A percentile compares a stretch with the other conserved stretches of the same genome.
phyloP scores from a whole-genome alignment of 2,797 vertebrate genomes.

The Enteromius paludinosus region DNA sequence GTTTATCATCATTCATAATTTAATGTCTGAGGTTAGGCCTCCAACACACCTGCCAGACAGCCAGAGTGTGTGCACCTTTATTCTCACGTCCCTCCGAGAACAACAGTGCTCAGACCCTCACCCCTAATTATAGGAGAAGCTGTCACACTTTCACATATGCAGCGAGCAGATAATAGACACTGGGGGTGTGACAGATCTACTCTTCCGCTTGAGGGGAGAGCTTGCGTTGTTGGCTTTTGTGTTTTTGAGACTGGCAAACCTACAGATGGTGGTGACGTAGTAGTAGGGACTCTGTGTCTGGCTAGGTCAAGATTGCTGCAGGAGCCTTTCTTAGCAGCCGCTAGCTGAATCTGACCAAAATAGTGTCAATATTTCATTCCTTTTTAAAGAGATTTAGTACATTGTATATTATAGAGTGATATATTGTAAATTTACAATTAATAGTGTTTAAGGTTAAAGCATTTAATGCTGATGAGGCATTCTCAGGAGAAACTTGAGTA shows the following conservation, averaged over 20 bases:
- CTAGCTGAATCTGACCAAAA: neutral
- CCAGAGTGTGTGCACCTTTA: conserved; percentile 54
- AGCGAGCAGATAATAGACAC: conserved; percentile 60
- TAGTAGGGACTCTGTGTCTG: conserved; percentile 36
- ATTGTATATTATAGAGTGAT: neutral
- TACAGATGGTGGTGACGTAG: conserved; percentile 63
- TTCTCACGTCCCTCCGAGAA: conserved; percentile 47
- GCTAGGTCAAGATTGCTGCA: conserved; percentile 42
- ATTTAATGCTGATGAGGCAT: neutral
- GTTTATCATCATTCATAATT: conserved; percentile 60
- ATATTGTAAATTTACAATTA: neutral
- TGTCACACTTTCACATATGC: conserved; percentile 58
- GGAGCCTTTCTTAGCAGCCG: neutral
- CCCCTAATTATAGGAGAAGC: conserved; percentile 62
- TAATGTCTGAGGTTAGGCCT: conserved; percentile 50
- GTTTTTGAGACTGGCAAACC: conserved; percentile 54
- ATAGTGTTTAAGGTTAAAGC: neutral
- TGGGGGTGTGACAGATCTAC: conserved; percentile 65
- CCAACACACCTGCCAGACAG: conserved; percentile 61
- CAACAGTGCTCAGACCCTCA: conserved; percentile 50
- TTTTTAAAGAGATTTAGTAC: neutral
- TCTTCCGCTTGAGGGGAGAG: conserved; percentile 63
- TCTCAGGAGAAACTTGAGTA: neutral
- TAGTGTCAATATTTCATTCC: neutral
- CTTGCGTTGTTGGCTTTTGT: conserved; percentile 58